Evolutionary conservation across 92 coral and sea anemone genomes (phyloP), one percentile per base, ranked within the genome.

Genomic region (Montipora capitata): DNA sequence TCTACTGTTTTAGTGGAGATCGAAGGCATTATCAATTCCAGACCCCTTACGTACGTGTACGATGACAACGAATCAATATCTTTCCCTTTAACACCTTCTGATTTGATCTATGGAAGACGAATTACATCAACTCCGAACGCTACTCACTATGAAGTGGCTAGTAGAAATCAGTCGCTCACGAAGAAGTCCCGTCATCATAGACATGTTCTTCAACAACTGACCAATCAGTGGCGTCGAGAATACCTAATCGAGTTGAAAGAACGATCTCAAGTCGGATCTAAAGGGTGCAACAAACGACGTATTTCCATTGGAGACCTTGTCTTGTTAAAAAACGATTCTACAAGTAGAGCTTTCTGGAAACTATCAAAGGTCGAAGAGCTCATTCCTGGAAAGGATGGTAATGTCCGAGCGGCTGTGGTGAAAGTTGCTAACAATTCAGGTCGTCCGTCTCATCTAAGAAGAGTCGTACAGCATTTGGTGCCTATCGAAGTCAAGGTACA

Each of bases 1-100:
- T 38, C 40, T 3, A 87, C 94, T 43, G 68, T 91, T n/a, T 67
- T 91, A 12, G 87, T 80, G 11, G 94, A 91, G 17, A 69, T 91
- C 41, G 91, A 91, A 66, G 76, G 70, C 40, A 14, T 82, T 3
- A 66, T 91, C 20, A 91, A 87, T 72, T 79, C 91, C 14, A 81
- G 91, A 56, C 94, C 91, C 13, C 56, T 85, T 11, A 90, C 87
- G 44, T 90, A 90, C 63, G 70, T 90, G 62, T 90, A 84, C 66
- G 92, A 83, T 65, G 85, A 89, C 74, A 71, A 83, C 18, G 92
- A 89, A 44, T 89, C 89, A 4, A 66, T 84, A 10, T 90, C 93
- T 8, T 90, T 77, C 69, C 89, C 93, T 20, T 51, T 90, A 45
- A 82, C 93, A 12, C 86, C 86, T 40, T 76, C 85, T 1, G 80